These are phyloP conservation scores for Euphydryas editha DNA, from an alignment of 2,888 invertebrate genomes.

Conservation along the genomic window DNA sequence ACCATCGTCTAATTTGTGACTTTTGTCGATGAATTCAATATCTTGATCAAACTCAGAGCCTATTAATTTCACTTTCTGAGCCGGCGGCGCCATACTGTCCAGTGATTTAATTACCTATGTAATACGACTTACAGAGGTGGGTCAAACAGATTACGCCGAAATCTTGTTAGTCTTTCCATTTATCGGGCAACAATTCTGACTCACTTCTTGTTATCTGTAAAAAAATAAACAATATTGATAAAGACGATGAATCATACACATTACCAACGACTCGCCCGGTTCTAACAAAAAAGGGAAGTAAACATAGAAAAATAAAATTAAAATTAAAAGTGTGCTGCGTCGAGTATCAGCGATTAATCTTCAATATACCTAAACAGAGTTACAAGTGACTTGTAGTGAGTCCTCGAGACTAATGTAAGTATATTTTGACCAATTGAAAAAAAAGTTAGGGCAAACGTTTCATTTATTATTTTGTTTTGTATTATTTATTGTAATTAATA, in stretches of 20 bases:
- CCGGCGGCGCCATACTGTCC: constrained; percentile 63
- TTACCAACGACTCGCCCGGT: too few species aligned
- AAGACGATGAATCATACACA: background rate
- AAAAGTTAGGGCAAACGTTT: too few species aligned
- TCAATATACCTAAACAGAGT: too few species aligned
- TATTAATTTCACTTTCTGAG: constrained; percentile 58
- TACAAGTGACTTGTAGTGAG: too few species aligned
- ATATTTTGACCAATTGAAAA: too few species aligned
- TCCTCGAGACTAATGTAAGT: too few species aligned
- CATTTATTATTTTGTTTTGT: too few species aligned
- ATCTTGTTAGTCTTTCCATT: constrained; percentile 14
- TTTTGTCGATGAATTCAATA: constrained; percentile 53
- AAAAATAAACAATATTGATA: background rate
- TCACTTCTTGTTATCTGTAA: background rate
- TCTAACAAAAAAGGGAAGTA: too few species aligned
- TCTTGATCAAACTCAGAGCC: constrained; percentile 54
- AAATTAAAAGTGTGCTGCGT: too few species aligned
- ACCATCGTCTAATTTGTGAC: constrained; percentile 49
- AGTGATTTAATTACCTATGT: constrained; percentile 30
- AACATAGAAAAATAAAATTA: too few species aligned
- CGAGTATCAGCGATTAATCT: too few species aligned
- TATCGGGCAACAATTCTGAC: background rate
- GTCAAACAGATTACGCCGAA: background rate
- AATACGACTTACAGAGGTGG: background rate
- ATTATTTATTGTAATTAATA: too few species aligned